Evolutionary conservation across 1,140 invertebrate species (phyloP), one percentile per base, ranked within the genome.

Genomic region (Acromyrmex heyeri): DNA sequence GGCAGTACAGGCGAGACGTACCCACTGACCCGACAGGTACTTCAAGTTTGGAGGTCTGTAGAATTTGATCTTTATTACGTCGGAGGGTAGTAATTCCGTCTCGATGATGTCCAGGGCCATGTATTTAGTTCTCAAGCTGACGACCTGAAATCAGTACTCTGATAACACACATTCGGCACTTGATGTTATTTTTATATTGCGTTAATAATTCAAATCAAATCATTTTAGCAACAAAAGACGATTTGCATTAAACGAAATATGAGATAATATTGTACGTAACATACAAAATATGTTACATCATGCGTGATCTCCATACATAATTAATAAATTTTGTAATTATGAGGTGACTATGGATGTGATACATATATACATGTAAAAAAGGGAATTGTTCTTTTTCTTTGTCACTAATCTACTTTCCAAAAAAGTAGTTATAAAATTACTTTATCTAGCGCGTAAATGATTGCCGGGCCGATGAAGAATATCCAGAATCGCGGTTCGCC

Each of bases 11-110:
- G 98, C 97, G 12, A 99, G 95, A 0, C 99, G 96, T 2, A 99
- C 98, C 97, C 97, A 98, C 92, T 98, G 97, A 10, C 97, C 97
- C 53, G 98, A 99, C 14, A 99, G 96, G 95, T 99, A 99, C 95
- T 99, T 99, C 88, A 99, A 97, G 94, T 99, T 99, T 0, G 98
- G 98, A 6, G 99, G 99, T 44, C 99, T 96, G 92, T 98, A 98
- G 93, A 98, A 99, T 92, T 98, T 98, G 14, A 99, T 97, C 95
- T 98, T 99, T 87, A 99, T 98, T 0, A 99, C 98, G 92, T 99
- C 99, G 30, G 99, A 99, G 12, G 99, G 99, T 59, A 99, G 94
- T 24, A 99, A 96, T 94, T 99, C 99, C 0, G 99, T 99, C 95
- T 99, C 98, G 18, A 99, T 97, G 12, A 99, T 98, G 93, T 99